A percentile compares a stretch with the other conserved stretches of the same genome.
Conservation (phyloP, 2,797 vertebrate genomes). For the Serranus cabrilla region DNA sequence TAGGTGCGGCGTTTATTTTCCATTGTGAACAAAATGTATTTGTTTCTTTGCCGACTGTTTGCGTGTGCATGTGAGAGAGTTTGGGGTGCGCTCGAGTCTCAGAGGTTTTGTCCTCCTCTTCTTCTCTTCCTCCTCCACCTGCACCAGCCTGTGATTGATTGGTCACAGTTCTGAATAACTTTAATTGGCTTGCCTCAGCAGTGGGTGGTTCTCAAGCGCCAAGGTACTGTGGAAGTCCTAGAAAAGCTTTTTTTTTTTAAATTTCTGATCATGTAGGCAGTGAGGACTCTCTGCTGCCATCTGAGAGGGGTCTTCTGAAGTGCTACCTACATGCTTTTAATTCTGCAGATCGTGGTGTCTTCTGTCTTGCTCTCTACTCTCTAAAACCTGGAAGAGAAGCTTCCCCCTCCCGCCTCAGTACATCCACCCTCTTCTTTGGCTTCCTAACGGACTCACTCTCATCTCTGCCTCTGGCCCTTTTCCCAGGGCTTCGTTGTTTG, state of each 20-base stretch:
- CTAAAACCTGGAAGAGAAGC: slow-evolving; percentile 56
- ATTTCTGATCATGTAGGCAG: slow-evolving; percentile 72
- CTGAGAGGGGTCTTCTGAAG: slow-evolving; percentile 57
- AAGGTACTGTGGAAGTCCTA: slow-evolving; percentile 57
- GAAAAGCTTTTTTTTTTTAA: slow-evolving; percentile 34
- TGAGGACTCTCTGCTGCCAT: slow-evolving; percentile 59
- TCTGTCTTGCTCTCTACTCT: slow-evolving; percentile 30
- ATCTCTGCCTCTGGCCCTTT: slow-evolving; percentile 81
- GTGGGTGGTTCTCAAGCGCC: slow-evolving; percentile 73
- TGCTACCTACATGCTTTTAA: slow-evolving; percentile 62
- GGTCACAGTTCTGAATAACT: slow-evolving; percentile 79
- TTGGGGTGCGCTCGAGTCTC: slow-evolving; percentile 41
- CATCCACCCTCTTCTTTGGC: slow-evolving; percentile 65
- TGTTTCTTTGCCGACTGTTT: slow-evolving; percentile 32
- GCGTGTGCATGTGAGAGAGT: slow-evolving; percentile 38
- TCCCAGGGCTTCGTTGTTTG: slow-evolving; percentile 83
- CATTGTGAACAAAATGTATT: slow-evolving; percentile 56
- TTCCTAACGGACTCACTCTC: slow-evolving; percentile 76
- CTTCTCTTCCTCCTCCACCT: slow-evolving; percentile 73
- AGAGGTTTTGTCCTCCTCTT: slow-evolving; percentile 64
- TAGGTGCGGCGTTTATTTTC: slow-evolving; percentile 58
- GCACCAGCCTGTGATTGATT: slow-evolving; percentile 73
- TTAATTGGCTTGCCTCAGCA: slow-evolving; percentile 74
- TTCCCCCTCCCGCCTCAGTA: slow-evolving; percentile 34
- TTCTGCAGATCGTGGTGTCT: slow-evolving; percentile 45